Percentiles rank a stretch among this genome's conserved stretches.
Conservation (phyloP, 2,113 vertebrate species). For the Dermatemys mawii region DNA sequence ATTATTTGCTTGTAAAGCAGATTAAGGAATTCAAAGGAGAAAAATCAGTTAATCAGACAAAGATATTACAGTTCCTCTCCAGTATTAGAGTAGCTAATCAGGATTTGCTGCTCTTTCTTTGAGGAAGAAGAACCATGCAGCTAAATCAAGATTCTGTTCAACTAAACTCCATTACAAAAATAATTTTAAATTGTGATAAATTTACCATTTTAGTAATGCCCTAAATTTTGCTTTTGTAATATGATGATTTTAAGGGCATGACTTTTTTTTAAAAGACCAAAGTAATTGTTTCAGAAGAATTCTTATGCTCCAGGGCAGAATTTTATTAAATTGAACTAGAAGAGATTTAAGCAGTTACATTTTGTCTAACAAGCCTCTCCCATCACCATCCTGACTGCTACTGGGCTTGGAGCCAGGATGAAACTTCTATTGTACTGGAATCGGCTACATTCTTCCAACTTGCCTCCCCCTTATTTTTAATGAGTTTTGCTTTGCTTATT, state of each 20-base stretch:
- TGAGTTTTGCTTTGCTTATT: not conserved
- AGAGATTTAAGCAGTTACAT: not conserved
- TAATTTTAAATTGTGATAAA: not conserved
- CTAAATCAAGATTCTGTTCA: not conserved
- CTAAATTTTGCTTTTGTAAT: not conserved
- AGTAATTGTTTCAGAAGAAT: not conserved
- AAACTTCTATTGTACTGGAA: not conserved
- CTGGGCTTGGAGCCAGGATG: not conserved
- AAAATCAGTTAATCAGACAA: not conserved
- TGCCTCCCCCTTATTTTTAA: not conserved
- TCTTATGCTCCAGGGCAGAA: not conserved
- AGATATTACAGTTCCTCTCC: not conserved
- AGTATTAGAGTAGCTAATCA: not conserved
- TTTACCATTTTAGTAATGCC: not conserved
- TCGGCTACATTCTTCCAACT: not conserved
- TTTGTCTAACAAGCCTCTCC: not conserved
- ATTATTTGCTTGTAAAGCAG: not conserved
- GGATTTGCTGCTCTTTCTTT: not conserved
- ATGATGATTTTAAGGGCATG: not conserved
- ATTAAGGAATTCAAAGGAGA: not conserved
- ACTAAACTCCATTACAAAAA: not conserved
- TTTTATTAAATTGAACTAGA: not conserved
- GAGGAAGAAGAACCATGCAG: not conserved
- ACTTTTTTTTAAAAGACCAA: not conserved
- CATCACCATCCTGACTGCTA: not conserved